A percentile compares a stretch with the other conserved stretches of the same genome.
These are phyloP conservation scores for Drosophila mayri DNA, from an alignment of 1,140 invertebrate genomes.

Conservation along the genomic window DNA sequence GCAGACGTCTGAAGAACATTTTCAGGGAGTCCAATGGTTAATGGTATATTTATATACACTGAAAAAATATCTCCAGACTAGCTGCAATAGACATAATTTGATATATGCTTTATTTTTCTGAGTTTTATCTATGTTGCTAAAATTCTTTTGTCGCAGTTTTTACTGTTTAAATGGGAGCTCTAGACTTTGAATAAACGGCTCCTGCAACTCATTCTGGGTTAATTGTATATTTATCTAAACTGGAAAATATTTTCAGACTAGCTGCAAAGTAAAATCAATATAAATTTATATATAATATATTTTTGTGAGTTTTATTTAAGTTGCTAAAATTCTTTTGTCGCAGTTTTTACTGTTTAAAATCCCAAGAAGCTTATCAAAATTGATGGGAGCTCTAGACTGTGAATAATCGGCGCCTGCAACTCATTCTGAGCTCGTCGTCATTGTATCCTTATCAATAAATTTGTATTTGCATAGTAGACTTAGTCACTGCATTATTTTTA, in stretches of 20 bases:
- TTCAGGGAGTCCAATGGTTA: not conserved
- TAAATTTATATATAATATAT: no score
- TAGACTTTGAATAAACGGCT: no score
- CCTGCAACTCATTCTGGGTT: no score
- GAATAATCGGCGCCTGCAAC: not conserved
- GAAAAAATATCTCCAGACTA: not conserved
- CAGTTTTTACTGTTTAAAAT: conserved; percentile 1
- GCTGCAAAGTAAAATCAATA: no score
- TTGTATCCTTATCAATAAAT: not conserved
- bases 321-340: not conserved
- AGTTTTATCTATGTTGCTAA: no score
- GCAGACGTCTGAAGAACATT: not conserved
- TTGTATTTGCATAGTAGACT: not conserved
- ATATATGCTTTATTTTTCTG: not conserved
- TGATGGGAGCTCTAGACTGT: not conserved
- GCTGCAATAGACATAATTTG: not conserved
- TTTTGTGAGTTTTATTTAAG: not conserved
- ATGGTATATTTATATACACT: not conserved
- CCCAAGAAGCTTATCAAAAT: not conserved
- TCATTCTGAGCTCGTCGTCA: not conserved
- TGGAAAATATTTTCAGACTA: not conserved
- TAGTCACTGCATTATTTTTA: not conserved
- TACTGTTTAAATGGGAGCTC: no score
- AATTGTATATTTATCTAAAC: not conserved
- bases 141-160: no score